Conservation (phyloP, 2,113 vertebrate species). For the Podarcis muralis region DNA sequence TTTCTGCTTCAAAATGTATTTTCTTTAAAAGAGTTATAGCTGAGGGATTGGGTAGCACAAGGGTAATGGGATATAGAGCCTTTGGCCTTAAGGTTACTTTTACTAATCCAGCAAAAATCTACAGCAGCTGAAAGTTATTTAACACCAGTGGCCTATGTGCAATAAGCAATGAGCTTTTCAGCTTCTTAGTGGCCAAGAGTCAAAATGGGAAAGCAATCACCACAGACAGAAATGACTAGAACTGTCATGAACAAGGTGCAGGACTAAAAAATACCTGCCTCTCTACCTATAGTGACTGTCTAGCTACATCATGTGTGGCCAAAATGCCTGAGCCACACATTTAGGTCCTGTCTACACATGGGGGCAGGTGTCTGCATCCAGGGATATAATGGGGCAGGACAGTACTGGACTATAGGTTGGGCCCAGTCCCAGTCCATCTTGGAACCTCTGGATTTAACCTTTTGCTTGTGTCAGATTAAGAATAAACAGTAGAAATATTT, state of each 20-base stretch:
- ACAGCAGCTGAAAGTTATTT: constrained; percentile 1
- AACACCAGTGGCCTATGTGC: neutral
- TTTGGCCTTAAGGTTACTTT: constrained; percentile 20
- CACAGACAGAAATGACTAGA: neutral
- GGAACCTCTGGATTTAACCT: too few relatives aligned
- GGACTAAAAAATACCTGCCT: neutral
- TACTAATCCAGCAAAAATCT: neutral
- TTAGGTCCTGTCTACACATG: neutral
- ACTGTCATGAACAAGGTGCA: neutral
- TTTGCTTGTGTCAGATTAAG: too few relatives aligned
- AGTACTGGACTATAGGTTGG: neutral
- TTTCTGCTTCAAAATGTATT: constrained; percentile 4
- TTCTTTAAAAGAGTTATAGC: constrained; percentile 12
- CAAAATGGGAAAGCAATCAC: neutral
- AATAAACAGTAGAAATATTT: too few relatives aligned
- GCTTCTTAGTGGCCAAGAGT: neutral
- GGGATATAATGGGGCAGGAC: neutral
- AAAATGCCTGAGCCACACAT: rapidly evolving
- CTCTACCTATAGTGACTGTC: neutral
- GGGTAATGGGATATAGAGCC: neutral
- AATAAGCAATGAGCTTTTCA: neutral
- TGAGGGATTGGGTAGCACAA: neutral
- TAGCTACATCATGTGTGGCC: neutral
- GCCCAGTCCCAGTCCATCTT: too few relatives aligned
- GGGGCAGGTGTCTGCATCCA: neutral